Evolutionary conservation across 2,888 invertebrate species (phyloP).

Genomic region (Gymnoscelis rufifasciata): DNA sequence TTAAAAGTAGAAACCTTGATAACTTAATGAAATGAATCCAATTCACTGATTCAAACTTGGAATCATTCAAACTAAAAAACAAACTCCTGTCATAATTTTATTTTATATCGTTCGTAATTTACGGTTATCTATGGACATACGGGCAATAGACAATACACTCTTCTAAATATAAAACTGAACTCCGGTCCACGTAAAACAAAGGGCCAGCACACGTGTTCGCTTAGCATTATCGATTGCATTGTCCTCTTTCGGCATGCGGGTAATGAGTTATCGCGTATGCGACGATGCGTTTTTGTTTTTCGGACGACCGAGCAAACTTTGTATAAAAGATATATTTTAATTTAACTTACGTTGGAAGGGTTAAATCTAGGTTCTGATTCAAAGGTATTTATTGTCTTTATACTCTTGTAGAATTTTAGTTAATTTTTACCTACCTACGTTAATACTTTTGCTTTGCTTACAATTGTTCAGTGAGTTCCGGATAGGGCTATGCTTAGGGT

Average conservation of each 20-base stretch:
- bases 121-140: background rate
- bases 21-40: too few relatives aligned
- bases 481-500: too few relatives aligned
- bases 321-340: conserved; percentile 13
- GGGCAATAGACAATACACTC: background rate
- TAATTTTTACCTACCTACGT: too few relatives aligned
- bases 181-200: conserved; percentile 43
- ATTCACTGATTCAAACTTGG: too few relatives aligned
- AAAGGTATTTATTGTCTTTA: too few relatives aligned
- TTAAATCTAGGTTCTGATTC: background rate
- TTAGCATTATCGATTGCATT: conserved; percentile 72
- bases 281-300: conserved; percentile 59
- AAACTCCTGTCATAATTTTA: too few relatives aligned
- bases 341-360: background rate
- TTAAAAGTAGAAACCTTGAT: too few relatives aligned
- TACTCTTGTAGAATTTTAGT: too few relatives aligned
- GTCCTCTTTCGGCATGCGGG: conserved; percentile 67
- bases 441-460: too few relatives aligned
- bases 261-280: conserved; percentile 63
- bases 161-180: conserved; percentile 12
- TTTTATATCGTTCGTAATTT: background rate
- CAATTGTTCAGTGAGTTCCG: too few relatives aligned
- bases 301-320: conserved; percentile 17
- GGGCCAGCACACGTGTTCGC: conserved; percentile 62
- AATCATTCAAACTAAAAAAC: too few relatives aligned